Evolutionary conservation across 2,113 vertebrate species (phyloP), one percentile per base, ranked within the genome.

Genomic region (Lampris incognitus): DNA sequence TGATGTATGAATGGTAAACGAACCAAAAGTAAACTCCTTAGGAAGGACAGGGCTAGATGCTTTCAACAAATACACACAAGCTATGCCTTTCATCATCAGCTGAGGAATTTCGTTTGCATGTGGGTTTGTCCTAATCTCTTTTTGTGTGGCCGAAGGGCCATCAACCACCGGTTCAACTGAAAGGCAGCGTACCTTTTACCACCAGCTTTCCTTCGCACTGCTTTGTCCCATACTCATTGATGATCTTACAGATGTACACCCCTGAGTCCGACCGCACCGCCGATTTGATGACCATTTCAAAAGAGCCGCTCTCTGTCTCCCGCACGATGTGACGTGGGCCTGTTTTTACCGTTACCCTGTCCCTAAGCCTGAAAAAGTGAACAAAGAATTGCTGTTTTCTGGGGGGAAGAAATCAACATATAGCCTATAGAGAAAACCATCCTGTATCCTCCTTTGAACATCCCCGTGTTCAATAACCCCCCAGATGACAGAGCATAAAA

Each of bases 191-290:
- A 99, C 98, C 97, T 97, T 96, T 96, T 71, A 99, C 96, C 72
- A 98, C 95, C 88, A 99, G 93, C 79, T 91, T 96, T 79, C 94
- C 95, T 80, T 99, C 96, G 0, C 98, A 98, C 84, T 99, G 98
- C 91, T 97, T 96, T 6, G 95, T 98, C 59, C 98, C 98, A 0
- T 98, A 99, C 81, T 99, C 97, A 0, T 99, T 99, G 76, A 99
- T 97, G 0, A 98, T 97, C 91, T 97, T 98, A 91, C 98, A 99
- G 68, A 94, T 97, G 87, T 99, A 99, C 88, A 97, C 90, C 70
- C 98, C 98, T 0, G 95, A 91, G 9, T 99, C 97, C 0, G 94
- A 94, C 52, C 93, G 95, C 85, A 95, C 92, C 0, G 94, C 96
- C 0, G 95, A 96, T 86, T 94, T 93, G 81, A 99, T 96, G 62